Evolutionary conservation across 2,113 vertebrate species (phyloP), one percentile per base, ranked within the genome.

Genomic region (Panurus biarmicus): DNA sequence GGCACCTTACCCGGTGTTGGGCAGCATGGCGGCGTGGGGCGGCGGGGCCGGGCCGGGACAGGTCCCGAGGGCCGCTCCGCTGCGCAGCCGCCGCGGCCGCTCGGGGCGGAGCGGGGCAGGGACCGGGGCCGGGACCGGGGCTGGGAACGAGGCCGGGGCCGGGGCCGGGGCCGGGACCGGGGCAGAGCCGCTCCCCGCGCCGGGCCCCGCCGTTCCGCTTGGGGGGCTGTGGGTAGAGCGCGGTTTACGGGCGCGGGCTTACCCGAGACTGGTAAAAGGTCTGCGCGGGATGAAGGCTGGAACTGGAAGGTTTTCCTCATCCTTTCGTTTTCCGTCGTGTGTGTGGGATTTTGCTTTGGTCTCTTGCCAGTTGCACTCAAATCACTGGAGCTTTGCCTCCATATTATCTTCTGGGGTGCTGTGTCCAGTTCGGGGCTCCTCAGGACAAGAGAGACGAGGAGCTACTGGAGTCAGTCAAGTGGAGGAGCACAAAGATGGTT

Each of bases 241-340:
- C 4, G 11, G 7, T 33, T 2, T 7, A 11, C 2, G 11, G 8
- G 6, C 21, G 51, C 9, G 25, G 8, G 53, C 6, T 20, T 5
- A 2, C 14, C 14, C 13, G 53, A 14, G 16, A 4, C 3, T 19
- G 28, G 8, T 11, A 23, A 19, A 44, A 28, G n/a, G 10, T 15
- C 24, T 53, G 2, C 5, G 24, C 23, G 40, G 12, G 13, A 10
- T 40, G n/a, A 29, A n/a, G 9, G 20, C 10, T n/a, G 20, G 15
- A n/a, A n/a, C 12, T 26, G 20, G n/a, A 23, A 40, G 6, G 29
- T 14, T 56, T 56, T 24, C 35, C 1, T 4, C 31, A 18, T 35
- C 17, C 11, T 72, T 56, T 42, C 18, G 11, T 57, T 44, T 33
- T 36, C 25, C 8, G 22, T 22, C 5, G 5, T 11, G 28, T 35